Percentiles rank a stretch among this genome's conserved stretches.
phyloP scores from a whole-genome alignment of 2,888 invertebrate species.

The Dione vanillae region DNA sequence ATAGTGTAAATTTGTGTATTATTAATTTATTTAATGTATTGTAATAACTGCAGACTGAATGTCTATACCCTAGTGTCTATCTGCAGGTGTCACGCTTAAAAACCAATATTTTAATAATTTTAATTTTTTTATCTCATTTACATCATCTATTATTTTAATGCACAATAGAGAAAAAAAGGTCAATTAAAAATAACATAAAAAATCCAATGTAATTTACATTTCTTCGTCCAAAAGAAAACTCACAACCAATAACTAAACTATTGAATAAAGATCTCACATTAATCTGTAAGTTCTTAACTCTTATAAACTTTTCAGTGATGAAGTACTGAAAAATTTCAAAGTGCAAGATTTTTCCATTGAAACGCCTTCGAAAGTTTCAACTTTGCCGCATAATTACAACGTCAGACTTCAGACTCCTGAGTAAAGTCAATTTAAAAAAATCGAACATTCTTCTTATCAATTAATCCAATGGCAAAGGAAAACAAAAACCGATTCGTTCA shows the following conservation, averaged over 20 bases:
- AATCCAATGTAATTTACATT: neutral
- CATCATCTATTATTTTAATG: too few relatives aligned
- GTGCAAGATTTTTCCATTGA: slow-evolving; percentile 18
- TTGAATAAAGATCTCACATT: neutral
- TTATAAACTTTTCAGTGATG: slow-evolving; percentile 3
- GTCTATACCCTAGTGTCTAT: too few relatives aligned
- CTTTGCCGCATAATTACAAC: slow-evolving; percentile 14
- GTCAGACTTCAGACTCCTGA: slow-evolving; percentile 2
- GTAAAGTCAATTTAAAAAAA: slow-evolving; percentile 10
- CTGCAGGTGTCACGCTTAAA: too few relatives aligned
- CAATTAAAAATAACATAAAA: too few relatives aligned
- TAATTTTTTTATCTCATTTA: too few relatives aligned
- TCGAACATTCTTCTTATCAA: slow-evolving; percentile 3
- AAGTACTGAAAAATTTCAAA: slow-evolving; percentile 6
- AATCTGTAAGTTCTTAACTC: neutral
- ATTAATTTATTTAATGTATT: too few relatives aligned
- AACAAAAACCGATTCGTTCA: slow-evolving; percentile 19
- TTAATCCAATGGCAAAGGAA: slow-evolving; percentile 29
- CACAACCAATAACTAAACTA: neutral
- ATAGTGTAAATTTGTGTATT: too few relatives aligned
- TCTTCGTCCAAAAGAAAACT: neutral
- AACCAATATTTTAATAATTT: too few relatives aligned
- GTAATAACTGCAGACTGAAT: too few relatives aligned
- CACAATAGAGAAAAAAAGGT: too few relatives aligned
- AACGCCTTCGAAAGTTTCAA: slow-evolving; percentile 1